Evolutionary conservation across 2,113 vertebrate genomes (phyloP).

Genomic region (Labeo catla): DNA sequence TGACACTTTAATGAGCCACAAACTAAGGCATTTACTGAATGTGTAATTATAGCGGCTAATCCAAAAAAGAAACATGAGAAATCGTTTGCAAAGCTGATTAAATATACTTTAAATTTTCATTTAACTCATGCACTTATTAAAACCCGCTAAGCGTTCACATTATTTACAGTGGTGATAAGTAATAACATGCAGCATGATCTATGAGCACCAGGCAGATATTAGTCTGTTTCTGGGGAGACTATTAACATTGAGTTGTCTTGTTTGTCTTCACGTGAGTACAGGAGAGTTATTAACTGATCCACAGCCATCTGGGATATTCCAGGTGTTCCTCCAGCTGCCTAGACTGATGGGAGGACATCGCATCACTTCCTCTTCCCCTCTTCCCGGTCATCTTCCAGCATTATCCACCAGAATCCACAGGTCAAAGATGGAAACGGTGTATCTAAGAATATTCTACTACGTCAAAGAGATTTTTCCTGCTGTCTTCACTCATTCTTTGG

Average conservation of each 20-base stretch:
- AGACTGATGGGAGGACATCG: background rate
- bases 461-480: background rate
- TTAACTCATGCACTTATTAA: background rate
- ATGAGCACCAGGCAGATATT: background rate
- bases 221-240: slow-evolving; percentile 11
- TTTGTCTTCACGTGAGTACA: slow-evolving; percentile 4
- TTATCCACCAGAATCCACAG: slow-evolving; percentile 1
- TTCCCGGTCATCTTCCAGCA: background rate
- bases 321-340: slow-evolving; percentile 19
- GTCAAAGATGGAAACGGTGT: slow-evolving; percentile 6
- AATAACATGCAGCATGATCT: slow-evolving; percentile 6
- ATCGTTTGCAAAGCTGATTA: background rate
- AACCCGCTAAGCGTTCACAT: background rate
- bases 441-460: background rate
- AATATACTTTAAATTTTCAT: slow-evolving; percentile 10
- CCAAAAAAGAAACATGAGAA: slow-evolving; percentile 9
- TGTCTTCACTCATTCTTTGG: slow-evolving; percentile 8
- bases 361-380: slow-evolving; percentile 36
- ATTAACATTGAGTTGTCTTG: background rate
- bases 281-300: slow-evolving; percentile 13
- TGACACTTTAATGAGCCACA: slow-evolving; percentile 34
- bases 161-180: slow-evolving; percentile 31
- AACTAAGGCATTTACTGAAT: slow-evolving; percentile 1
- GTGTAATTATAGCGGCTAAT: background rate
- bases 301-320: slow-evolving; percentile 11